Base-by-base conservation (phyloP, 2,113 vertebrate genomes). In the Camelus bactrianus region DNA sequence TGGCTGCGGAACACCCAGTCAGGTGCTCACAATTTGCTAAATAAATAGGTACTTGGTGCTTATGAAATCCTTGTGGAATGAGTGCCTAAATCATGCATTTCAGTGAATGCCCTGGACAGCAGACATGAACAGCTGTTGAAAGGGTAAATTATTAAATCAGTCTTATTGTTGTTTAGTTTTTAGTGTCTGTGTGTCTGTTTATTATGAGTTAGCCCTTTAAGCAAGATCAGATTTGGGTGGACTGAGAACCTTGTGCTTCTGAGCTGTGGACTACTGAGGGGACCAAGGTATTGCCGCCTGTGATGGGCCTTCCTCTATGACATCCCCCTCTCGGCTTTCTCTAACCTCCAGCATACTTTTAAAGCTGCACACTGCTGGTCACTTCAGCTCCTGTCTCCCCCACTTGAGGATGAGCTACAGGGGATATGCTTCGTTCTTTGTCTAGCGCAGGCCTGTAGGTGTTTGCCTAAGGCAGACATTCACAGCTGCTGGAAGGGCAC, bases 11-110 rank as follows among this genome's bases (percentile, higher is more conserved):
- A 6, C 24, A n/a, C 32, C 15, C 58, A 32, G 5, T 17, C 84
- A 89, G 92, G 70, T 26, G 24, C 65, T 81, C 35, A 28, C 14
- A 9, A 60, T 58, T 67, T 54, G 60, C 62, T 87, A 81, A 90
- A 24, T 35, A 4, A 32, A 67, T 75, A 38, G 58, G 67, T 46
- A 28, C 76, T 52, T 0, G 5, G 46, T 72, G 70, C 65, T 91
- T 91, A 10, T 17, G 85, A 69, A 77, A 77, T 64, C 67, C 46
- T 90, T 58, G 64, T 72, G 0, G 1, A 75, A 15, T 9, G 48
- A 60, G 32, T 58, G 12, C 35, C 16, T 5, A 5, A 75, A 32
- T 19, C 3, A 16, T 12, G 22, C 42, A 8, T 86, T 17, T 52
- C 30, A 32, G 80, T 7, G 0, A 35, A 1, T 3, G 38, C 24